Percentiles rank a stretch among this genome's conserved stretches.
phyloP scores from a whole-genome alignment of 2,797 vertebrate species.

The Euthynnus affinis region DNA sequence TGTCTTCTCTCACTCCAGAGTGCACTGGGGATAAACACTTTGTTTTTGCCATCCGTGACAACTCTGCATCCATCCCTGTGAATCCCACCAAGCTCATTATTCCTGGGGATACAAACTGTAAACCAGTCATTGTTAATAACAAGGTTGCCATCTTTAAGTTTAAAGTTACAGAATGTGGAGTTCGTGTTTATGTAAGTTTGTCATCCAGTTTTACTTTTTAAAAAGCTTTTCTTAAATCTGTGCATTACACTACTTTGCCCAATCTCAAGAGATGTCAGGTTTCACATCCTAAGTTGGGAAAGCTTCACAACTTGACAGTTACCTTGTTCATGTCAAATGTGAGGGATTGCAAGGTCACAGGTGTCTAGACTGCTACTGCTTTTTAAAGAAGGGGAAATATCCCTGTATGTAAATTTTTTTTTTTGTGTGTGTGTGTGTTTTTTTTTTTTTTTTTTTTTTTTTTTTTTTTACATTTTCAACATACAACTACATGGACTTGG shows the following conservation, averaged over 20 bases:
- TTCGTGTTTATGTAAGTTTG: constrained; percentile 76
- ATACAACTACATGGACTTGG: too few species aligned
- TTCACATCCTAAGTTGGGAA: too few species aligned
- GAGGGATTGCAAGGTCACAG: too few species aligned
- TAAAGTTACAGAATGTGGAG: constrained; percentile 77
- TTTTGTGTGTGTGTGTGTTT: too few species aligned
- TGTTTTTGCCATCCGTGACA: constrained; percentile 74
- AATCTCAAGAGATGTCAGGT: background rate
- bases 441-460: too few species aligned
- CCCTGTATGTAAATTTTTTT: too few species aligned
- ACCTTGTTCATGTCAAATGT: too few species aligned
- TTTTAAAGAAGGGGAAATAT: background rate
- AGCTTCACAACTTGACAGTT: background rate
- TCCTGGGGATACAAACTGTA: constrained; percentile 65
- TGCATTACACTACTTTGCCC: accelerated
- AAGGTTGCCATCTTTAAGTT: constrained; percentile 80
- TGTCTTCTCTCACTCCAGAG: constrained; percentile 49
- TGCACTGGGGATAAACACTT: constrained; percentile 78
- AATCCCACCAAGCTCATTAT: constrained; percentile 67
- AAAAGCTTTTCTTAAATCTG: background rate
- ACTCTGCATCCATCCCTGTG: constrained; percentile 53
- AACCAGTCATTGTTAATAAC: constrained; percentile 65
- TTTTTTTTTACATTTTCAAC: too few species aligned
- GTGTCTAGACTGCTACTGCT: background rate
- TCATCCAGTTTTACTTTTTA: background rate